Percentiles rank a stretch among this genome's conserved stretches.
Evolutionary conservation across 23 tunicate species (phyloP).

Genomic region (Trididemnum miniatum): DNA sequence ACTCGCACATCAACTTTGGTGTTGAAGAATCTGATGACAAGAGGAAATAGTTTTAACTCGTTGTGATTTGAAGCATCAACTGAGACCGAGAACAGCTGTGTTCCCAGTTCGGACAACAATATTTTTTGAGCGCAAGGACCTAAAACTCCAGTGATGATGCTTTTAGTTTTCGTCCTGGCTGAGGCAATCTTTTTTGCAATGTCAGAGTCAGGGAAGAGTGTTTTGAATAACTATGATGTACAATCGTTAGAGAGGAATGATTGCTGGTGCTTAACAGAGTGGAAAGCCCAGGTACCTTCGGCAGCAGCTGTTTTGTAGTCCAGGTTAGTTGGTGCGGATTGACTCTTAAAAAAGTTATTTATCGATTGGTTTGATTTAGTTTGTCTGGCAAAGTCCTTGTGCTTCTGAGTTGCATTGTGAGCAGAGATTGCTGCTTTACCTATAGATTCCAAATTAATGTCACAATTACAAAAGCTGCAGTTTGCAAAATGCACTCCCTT

Average conservation of each 20-base stretch:
- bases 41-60: slow-evolving; percentile 46
- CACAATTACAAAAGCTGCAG: slow-evolving; percentile 32
- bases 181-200: slow-evolving; percentile 38
- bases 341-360: slow-evolving; percentile 24
- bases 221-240: slow-evolving; percentile 52
- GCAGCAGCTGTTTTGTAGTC: slow-evolving; percentile 66
- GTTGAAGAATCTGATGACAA: slow-evolving; percentile 66
- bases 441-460: slow-evolving; percentile 36
- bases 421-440: slow-evolving; percentile 8
- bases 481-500: slow-evolving; percentile 46
- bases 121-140: slow-evolving; percentile 35
- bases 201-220: slow-evolving; percentile 40
- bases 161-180: slow-evolving; percentile 40
- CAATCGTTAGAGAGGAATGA: slow-evolving; percentile 60
- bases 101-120: slow-evolving; percentile 39
- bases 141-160: slow-evolving; percentile 55
- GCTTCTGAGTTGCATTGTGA: slow-evolving; percentile 24
- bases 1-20: slow-evolving; percentile 59
- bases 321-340: slow-evolving; percentile 39
- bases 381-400: slow-evolving; percentile 24
- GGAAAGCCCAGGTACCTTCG: slow-evolving; percentile 58
- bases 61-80: slow-evolving; percentile 39
- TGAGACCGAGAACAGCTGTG: slow-evolving; percentile 34
- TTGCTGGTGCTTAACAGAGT: slow-evolving; percentile 46
- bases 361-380: slow-evolving; percentile 38